These are phyloP conservation scores for Nothoprocta pentlandii DNA, from an alignment of 2,113 vertebrate species.

Conservation along the genomic window DNA sequence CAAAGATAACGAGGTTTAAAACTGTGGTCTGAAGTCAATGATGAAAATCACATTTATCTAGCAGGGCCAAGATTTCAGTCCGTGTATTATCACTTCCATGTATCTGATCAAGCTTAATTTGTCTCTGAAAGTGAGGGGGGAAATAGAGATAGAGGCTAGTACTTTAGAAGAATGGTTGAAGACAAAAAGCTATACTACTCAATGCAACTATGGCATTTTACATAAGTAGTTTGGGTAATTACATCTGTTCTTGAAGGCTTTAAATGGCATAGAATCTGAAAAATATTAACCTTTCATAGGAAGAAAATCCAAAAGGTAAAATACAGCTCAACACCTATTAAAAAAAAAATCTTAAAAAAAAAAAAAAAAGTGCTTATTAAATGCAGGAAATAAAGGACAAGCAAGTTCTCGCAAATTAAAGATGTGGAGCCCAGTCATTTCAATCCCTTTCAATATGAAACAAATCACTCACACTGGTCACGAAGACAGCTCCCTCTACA, in stretches of 20 bases:
- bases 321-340: slow-evolving; percentile 66
- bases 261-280: slow-evolving; percentile 66
- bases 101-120: neutral
- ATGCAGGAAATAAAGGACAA: slow-evolving; percentile 79
- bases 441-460: slow-evolving; percentile 84
- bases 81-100: neutral
- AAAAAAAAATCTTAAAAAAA: neutral
- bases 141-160: neutral
- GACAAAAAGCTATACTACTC: neutral
- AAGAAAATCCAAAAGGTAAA: slow-evolving; percentile 74
- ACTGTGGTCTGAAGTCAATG: neutral
- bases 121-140: neutral
- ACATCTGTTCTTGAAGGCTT: slow-evolving; percentile 31
- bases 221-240: slow-evolving; percentile 29
- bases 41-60: neutral
- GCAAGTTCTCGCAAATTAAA: slow-evolving; percentile 81
- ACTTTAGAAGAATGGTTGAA: neutral
- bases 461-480: slow-evolving; percentile 88
- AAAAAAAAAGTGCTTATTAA: slow-evolving; percentile 66
- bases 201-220: slow-evolving; percentile 24
- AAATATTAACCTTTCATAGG: slow-evolving; percentile 60
- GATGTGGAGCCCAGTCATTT: slow-evolving; percentile 80
- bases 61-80: neutral
- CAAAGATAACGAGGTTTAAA: neutral
- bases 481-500: slow-evolving; percentile 83